These are phyloP conservation scores for Piaya cayana DNA, from an alignment of 2,113 vertebrate genomes.

Conservation along the genomic window DNA sequence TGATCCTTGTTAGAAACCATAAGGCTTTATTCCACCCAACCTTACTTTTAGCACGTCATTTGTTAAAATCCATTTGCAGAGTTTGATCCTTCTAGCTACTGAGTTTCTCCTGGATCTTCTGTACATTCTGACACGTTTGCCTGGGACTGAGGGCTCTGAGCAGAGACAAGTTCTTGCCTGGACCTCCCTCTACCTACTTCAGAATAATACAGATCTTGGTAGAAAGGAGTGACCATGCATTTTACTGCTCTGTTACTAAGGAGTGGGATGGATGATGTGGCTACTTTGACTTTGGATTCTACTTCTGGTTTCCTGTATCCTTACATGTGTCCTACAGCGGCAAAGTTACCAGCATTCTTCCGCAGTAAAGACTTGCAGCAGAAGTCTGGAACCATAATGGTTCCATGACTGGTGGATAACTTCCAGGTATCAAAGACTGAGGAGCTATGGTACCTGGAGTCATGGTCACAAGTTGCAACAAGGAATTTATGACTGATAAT, in stretches of 20 bases:
- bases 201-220: rapidly evolving
- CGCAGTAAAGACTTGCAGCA: neutral
- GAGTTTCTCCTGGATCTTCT: neutral
- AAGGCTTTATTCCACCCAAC: neutral
- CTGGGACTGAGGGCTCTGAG: neutral
- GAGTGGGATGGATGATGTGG: neutral
- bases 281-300: neutral
- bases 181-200: neutral
- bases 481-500: neutral
- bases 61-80: neutral
- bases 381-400: neutral
- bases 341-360: neutral
- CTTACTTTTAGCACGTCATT: neutral
- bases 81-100: neutral
- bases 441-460: rapidly evolving
- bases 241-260: neutral
- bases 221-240: neutral
- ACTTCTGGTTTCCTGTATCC: neutral
- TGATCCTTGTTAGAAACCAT: neutral
- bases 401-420: neutral
- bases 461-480: neutral
- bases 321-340: neutral
- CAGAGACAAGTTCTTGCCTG: neutral
- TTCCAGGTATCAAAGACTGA: neutral
- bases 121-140: neutral